phyloP scores from a whole-genome alignment of 2,797 vertebrate genomes.

The Mionectes olivaceus region DNA sequence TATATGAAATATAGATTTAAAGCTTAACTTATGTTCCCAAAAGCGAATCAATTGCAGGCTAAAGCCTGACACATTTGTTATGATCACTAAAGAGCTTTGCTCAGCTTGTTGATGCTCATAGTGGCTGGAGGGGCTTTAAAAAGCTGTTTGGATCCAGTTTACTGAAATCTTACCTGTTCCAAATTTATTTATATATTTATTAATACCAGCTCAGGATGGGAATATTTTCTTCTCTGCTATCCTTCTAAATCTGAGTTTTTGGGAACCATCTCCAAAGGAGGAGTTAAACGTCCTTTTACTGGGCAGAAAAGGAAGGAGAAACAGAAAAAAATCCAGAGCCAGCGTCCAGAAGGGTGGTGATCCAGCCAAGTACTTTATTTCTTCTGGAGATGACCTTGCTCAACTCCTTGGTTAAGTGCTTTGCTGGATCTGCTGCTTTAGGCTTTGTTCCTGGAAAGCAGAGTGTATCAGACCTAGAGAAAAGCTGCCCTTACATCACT shows the following conservation, averaged over 20 bases:
- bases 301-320: not conserved
- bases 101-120: slow-evolving; percentile 13
- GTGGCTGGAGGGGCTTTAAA: slow-evolving; percentile 51
- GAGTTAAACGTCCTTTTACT: not conserved
- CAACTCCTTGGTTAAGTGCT: not conserved
- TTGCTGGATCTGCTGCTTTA: not conserved
- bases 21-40: slow-evolving; percentile 64
- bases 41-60: slow-evolving; percentile 50
- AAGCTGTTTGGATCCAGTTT: slow-evolving; percentile 14
- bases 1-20: slow-evolving; percentile 76
- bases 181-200: not conserved
- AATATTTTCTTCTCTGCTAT: not conserved
- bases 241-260: not conserved
- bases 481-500: not conserved
- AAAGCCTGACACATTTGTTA: slow-evolving; percentile 62
- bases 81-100: slow-evolving; percentile 50
- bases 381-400: not conserved
- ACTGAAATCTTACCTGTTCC: not conserved
- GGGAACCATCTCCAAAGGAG: not conserved
- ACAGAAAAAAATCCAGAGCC: not conserved
- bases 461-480: not conserved
- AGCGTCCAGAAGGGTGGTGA: not conserved
- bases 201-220: not conserved
- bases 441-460: not conserved
- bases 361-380: not conserved